Evolutionary conservation across 1,140 invertebrate species (phyloP), one percentile per base, ranked within the genome.

Genomic region (Drosophila elegans): DNA sequence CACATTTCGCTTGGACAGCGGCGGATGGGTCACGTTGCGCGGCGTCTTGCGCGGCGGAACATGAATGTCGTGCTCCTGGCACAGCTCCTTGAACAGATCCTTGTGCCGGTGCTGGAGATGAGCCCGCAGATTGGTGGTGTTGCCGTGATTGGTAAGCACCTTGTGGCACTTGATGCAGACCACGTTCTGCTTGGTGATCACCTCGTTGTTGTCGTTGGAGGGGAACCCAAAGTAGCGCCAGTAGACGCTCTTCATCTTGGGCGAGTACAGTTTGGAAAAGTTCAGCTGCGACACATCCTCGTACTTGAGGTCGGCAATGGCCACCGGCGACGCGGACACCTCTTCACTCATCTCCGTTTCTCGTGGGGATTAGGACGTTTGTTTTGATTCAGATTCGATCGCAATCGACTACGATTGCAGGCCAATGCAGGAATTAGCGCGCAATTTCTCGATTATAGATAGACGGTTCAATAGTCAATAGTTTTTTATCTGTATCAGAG

Each of bases 171-270:
- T 71, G 39, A 94, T 93, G 60, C 95, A 95, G 12, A 95, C 93
- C 9, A 95, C 95, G 77, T 94, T 95, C 4, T 94, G 92, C 92
- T 94, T 95, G n/a, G 94, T 95, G 3, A 95, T 86, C 60, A 95
- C 95, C 57, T 94, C 93, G 42, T 94, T 94, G 39, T 94, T 93
- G 16, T 94, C 94, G 42, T 93, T 94, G 0, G 94, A 95, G 45
- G 95, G 95, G 91, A 95, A 95, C 12, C 95, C 95, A 88, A 95
- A 95, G 80, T 94, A 94, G 74, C 94, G 94, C 95, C 95, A 95
- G 80, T 95, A 95, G 45, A 94, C 94, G 74, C 94, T 95, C 57
- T 95, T 92, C 95, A 95, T 95, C 66, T 92, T 92, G 5, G 91
- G 91, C 52, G 88, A 89, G 53, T 92, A 88, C 44, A 92, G 77